Conservation (phyloP, 2,797 vertebrate genomes). For the Centroberyx gerrardi region DNA sequence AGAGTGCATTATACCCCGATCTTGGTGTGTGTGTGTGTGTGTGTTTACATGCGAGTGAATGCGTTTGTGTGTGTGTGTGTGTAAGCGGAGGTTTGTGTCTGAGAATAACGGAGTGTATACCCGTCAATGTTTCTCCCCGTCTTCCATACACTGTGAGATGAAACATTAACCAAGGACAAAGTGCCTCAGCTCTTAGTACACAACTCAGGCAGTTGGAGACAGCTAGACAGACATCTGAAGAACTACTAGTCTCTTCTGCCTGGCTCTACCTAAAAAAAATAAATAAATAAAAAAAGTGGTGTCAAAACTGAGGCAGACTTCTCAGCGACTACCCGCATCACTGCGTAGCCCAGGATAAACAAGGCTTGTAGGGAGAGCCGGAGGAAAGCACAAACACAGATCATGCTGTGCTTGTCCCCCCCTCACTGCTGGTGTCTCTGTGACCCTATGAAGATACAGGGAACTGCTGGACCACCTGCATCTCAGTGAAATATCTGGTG, state of each 20-base stretch:
- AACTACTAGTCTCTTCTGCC: constrained; percentile 12
- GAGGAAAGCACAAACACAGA: constrained; percentile 23
- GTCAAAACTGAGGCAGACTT: constrained; percentile 33
- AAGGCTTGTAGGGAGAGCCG: constrained; percentile 20
- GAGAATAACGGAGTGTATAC: background rate
- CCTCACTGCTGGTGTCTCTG: constrained; percentile 17
- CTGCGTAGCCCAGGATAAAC: constrained; percentile 43
- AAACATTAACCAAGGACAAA: constrained; percentile 18
- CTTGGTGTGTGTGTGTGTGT: background rate
- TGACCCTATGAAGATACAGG: background rate
- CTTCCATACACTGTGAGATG: constrained; percentile 14
- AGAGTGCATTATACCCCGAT: constrained; percentile 24
- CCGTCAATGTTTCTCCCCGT: background rate
- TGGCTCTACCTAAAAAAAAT: background rate
- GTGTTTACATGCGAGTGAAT: constrained; percentile 12
- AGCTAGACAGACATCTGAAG: constrained; percentile 25
- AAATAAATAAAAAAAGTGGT: background rate
- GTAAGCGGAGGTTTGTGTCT: background rate
- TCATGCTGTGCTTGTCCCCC: constrained; percentile 6
- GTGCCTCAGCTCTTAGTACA: background rate
- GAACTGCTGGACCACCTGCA: constrained; percentile 13
- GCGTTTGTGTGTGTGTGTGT: constrained; percentile 5
- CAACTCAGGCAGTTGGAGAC: constrained; percentile 24
- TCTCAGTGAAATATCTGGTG: background rate
- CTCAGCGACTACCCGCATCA: constrained; percentile 18